These are phyloP conservation scores for Pachypanchax playfairii DNA, from an alignment of 2,113 vertebrate species.

Conservation along the genomic window DNA sequence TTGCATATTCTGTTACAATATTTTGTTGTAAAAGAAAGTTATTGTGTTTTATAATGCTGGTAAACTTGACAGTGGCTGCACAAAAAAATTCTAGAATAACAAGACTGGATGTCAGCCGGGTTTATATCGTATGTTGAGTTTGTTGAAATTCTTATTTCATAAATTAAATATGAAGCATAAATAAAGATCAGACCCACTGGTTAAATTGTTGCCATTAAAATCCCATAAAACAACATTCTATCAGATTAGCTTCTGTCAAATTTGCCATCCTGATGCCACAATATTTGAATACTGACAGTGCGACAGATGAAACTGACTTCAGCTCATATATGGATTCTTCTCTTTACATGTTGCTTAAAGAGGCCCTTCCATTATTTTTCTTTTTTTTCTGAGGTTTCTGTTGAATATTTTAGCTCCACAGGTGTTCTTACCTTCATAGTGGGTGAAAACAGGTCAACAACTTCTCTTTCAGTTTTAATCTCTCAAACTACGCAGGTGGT, in stretches of 20 bases:
- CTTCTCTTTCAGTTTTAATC: too few species aligned
- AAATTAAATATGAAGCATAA: not conserved
- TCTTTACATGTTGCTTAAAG: too few species aligned
- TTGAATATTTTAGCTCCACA: too few species aligned
- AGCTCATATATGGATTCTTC: slow-evolving; percentile 39
- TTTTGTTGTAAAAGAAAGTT: too few species aligned
- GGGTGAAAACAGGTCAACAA: too few species aligned
- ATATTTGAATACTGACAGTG: slow-evolving; percentile 53
- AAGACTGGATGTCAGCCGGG: not conserved
- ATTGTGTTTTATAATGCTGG: not conserved
- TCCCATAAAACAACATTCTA: slow-evolving; percentile 20
- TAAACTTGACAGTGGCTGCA: slow-evolving; percentile 9
- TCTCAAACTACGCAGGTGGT: too few species aligned
- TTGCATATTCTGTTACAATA: too few species aligned
- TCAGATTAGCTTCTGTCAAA: slow-evolving; percentile 60
- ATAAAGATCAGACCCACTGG: not conserved
- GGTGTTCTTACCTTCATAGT: too few species aligned
- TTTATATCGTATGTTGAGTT: not conserved
- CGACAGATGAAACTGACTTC: slow-evolving; percentile 5
- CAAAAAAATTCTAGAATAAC: slow-evolving; percentile 13
- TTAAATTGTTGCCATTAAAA: slow-evolving; percentile 11
- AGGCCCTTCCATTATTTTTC: too few species aligned
- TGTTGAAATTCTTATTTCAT: not conserved
- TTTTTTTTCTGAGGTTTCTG: too few species aligned
- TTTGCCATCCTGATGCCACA: slow-evolving; percentile 14